Conservation (phyloP, 2,888 invertebrate genomes). For the Terebella lapidaria region DNA sequence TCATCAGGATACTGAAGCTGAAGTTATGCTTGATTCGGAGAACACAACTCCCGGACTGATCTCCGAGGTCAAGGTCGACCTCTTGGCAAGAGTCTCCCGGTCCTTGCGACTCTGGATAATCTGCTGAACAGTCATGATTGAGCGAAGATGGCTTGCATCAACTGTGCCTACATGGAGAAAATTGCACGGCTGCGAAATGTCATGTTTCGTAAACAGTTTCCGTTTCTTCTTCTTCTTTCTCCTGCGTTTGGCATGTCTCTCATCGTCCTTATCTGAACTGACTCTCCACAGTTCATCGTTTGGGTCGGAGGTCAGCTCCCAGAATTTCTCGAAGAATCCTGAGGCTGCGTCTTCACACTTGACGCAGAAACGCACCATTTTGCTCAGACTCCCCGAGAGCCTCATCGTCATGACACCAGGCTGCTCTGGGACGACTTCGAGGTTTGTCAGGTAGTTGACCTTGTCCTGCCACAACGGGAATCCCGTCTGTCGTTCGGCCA, state of each 20-base stretch:
- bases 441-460: conserved; percentile 20
- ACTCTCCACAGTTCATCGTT: conserved; percentile 24
- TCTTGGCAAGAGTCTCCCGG: no score
- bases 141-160: conserved; percentile 7
- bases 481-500: conserved; percentile 23
- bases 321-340: conserved; percentile 13
- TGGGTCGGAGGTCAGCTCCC: conserved; percentile 14
- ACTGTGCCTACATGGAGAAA: conserved; percentile 20
- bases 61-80: no score
- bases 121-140: no score
- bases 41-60: no score
- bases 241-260: background rate
- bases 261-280: conserved; percentile 6
- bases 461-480: conserved; percentile 23
- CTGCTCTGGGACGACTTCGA: conserved; percentile 1
- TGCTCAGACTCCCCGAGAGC: conserved; percentile 16
- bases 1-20: no score
- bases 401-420: conserved; percentile 1
- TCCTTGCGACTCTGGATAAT: no score
- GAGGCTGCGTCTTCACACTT: conserved; percentile 8
- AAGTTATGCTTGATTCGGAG: no score
- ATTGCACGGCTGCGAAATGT: conserved; percentile 24
- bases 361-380: conserved; percentile 11
- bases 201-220: conserved; percentile 7
- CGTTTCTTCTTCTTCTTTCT: background rate